phyloP scores from a whole-genome alignment of 2,113 vertebrate species.

The Orthonyx spaldingii region DNA sequence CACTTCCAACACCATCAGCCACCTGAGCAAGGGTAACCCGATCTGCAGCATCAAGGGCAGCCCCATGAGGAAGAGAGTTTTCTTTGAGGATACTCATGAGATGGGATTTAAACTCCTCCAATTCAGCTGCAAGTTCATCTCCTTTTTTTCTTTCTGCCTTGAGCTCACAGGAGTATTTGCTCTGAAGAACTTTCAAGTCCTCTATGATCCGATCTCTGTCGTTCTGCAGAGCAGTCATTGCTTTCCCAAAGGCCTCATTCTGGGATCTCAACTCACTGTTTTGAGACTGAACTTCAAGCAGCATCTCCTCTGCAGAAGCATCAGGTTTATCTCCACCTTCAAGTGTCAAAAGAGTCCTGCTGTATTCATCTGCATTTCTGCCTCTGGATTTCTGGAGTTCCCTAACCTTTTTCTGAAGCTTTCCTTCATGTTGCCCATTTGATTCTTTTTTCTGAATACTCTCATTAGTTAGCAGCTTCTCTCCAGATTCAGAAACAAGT shows the following conservation, averaged over 20 bases:
- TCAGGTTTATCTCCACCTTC: slow-evolving; percentile 35
- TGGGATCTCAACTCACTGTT: slow-evolving; percentile 71
- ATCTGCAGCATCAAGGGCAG: slow-evolving; percentile 56
- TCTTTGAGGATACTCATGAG: slow-evolving; percentile 59
- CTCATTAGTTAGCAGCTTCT: slow-evolving; percentile 49
- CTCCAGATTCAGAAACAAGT: slow-evolving; percentile 46
- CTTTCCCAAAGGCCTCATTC: slow-evolving; percentile 79
- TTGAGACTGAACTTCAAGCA: slow-evolving; percentile 59
- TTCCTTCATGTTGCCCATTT: neutral
- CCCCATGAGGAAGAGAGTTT: slow-evolving; percentile 48
- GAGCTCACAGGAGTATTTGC: slow-evolving; percentile 73
- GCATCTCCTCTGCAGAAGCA: slow-evolving; percentile 55
- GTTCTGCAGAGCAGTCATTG: slow-evolving; percentile 82
- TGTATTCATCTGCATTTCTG: slow-evolving; percentile 57
- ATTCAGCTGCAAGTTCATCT: slow-evolving; percentile 69
- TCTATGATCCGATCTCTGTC: slow-evolving; percentile 82
- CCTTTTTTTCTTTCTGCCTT: slow-evolving; percentile 54
- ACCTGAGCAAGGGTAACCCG: slow-evolving; percentile 58
- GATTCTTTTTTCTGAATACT: slow-evolving; percentile 1
- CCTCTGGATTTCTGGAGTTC: slow-evolving; percentile 48
- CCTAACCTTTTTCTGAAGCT: slow-evolving; percentile 40
- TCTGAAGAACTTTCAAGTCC: slow-evolving; percentile 77
- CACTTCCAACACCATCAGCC: slow-evolving; percentile 57
- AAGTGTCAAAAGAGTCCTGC: neutral
- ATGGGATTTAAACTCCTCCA: slow-evolving; percentile 51